Evolutionary conservation across 2,113 vertebrate genomes (phyloP).

Genomic region (Perca fluviatilis): DNA sequence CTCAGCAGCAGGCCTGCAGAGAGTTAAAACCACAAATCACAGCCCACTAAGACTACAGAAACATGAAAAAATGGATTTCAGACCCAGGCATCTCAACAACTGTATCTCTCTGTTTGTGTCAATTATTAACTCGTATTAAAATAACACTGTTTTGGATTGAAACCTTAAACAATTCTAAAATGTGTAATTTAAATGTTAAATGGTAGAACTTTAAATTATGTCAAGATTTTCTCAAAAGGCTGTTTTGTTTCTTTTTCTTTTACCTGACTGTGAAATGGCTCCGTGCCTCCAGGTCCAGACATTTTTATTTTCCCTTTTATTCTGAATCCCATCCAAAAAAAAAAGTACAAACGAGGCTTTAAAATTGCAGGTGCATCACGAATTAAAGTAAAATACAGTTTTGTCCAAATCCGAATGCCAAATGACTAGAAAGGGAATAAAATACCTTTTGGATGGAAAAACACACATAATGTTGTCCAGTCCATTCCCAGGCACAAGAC

Average conservation of each 20-base stretch:
- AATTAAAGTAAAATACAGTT: conserved; percentile 45
- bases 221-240: not conserved
- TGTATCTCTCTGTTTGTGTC: not conserved
- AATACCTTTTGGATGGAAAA: conserved; percentile 28
- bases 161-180: not conserved
- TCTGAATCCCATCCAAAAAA: conserved; percentile 24
- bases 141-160: not conserved
- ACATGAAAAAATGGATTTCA: not conserved
- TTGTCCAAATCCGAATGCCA: conserved; percentile 11
- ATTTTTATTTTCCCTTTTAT: not conserved
- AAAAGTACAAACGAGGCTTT: conserved; percentile 1
- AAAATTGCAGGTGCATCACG: conserved; percentile 32
- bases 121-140: not conserved
- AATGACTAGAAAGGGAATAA: conserved; percentile 50
- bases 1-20: conserved; percentile 36
- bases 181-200: not conserved
- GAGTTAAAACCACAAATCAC: conserved; percentile 48
- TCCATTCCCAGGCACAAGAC: not conserved
- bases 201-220: not conserved
- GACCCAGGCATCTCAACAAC: not conserved
- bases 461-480: not conserved
- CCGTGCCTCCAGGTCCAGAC: not conserved
- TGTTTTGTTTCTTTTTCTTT: not conserved
- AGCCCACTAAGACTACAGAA: not conserved
- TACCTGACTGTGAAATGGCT: not conserved